Percentiles rank a stretch among this genome's conserved stretches.
Conservation (phyloP, 2,113 vertebrate genomes). For the Laterallus jamaicensis region DNA sequence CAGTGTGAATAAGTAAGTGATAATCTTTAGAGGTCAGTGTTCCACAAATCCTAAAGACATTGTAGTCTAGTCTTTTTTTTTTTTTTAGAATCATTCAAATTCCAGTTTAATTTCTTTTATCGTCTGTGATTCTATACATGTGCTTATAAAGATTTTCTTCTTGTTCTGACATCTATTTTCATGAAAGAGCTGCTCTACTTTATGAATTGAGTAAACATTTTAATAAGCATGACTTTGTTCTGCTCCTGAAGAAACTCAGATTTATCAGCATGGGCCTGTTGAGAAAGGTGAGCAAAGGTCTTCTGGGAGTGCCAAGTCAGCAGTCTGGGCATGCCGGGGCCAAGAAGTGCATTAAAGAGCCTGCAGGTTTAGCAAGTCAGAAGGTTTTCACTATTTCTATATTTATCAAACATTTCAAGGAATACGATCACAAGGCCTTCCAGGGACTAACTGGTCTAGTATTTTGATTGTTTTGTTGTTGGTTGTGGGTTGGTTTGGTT, state of each 20-base stretch:
- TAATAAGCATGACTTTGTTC: slow-evolving; percentile 65
- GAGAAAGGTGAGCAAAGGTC: slow-evolving; percentile 62
- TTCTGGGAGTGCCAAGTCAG: slow-evolving; percentile 60
- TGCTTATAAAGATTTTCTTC: not conserved
- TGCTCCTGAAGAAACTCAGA: slow-evolving; percentile 42
- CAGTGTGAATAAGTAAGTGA: not conserved
- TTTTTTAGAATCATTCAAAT: slow-evolving; percentile 20
- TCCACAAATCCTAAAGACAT: not conserved
- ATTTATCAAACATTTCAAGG: slow-evolving; percentile 69
- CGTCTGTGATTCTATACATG: not conserved
- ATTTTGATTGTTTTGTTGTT: slow-evolving; percentile 10
- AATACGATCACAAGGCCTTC: slow-evolving; percentile 63
- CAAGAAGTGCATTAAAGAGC: slow-evolving; percentile 27
- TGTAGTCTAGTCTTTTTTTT: slow-evolving; percentile 23
- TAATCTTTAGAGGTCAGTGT: not conserved
- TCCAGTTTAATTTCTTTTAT: not conserved
- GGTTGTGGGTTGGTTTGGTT: not conserved
- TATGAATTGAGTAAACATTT: slow-evolving; percentile 62
- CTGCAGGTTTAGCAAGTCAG: slow-evolving; percentile 68
- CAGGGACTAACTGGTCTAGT: slow-evolving; percentile 61
- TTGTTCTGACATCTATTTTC: slow-evolving; percentile 44
- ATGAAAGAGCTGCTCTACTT: slow-evolving; percentile 30
- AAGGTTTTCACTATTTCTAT: slow-evolving; percentile 66
- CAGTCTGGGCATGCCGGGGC: slow-evolving; percentile 40
- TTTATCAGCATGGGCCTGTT: slow-evolving; percentile 52